Base-by-base conservation (phyloP, 2,113 vertebrate genomes). In the Trinectes maculatus region DNA sequence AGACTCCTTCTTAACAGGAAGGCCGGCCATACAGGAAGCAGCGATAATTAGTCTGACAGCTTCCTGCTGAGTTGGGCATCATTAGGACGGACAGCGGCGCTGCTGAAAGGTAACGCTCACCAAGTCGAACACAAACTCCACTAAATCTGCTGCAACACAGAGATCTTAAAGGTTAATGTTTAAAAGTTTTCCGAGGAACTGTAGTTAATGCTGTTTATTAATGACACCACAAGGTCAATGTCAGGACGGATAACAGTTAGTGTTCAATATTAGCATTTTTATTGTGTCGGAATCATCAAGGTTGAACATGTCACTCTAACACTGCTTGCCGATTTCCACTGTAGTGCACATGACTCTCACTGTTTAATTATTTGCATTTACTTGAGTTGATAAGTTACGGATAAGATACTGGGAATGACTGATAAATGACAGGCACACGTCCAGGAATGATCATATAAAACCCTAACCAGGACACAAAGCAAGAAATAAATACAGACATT, bases 401-500 rank as follows among this genome's bases (percentile, higher is more conserved):
- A 37, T 71, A 69, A 44, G 60, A 54, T 57, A 62, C 63, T 22
- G 56, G 53, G 42, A 68, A 64, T n/a, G n/a, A n/a, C 48, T 37
- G 67, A 70, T 54, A 31, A 62, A 58, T 74, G 62, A 79, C 39
- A n/a, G 44, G 25, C 43, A 69, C 65, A 55, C 62, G 5, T 74
- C 28, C 60, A 60, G 56, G 36, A 54, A 25, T 60, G 24, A 66
- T 79, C 48, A 67, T 77, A 63, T 57, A 62, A 72, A 70, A 84
- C 39, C 3, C 16, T 25, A 59, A 57, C 69, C 40, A 49, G 75
- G 18, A 82, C 46, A 80, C 34, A 24, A 44, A 74, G 57, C 63
- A 9, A 61, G 54, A 82, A 88, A 89, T 85, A 91, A 90, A 91
- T 89, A 89, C 66, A 86, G 58, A 77, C 80, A 16, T 76, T 57